phyloP scores from a whole-genome alignment of 2,888 invertebrate species.

The Leucophora obtusa region DNA sequence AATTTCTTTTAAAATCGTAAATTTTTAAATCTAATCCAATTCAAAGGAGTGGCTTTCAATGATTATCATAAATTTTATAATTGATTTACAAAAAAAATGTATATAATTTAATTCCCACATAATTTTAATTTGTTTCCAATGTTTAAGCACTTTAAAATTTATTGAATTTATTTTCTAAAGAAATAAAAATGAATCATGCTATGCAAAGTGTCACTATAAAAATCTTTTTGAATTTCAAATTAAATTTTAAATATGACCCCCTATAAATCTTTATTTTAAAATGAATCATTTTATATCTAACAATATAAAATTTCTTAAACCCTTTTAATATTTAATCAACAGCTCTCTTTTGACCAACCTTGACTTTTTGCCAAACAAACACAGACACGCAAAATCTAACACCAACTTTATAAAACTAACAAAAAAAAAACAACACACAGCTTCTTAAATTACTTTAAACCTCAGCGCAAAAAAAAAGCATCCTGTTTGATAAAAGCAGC shows the following conservation, averaged over 20 bases:
- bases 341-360: slow-evolving; percentile 56
- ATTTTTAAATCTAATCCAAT: neutral
- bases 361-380: slow-evolving; percentile 57
- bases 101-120: slow-evolving; percentile 27
- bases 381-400: slow-evolving; percentile 60
- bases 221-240: neutral
- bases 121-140: slow-evolving; percentile 20
- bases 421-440: slow-evolving; percentile 43
- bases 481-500: slow-evolving; percentile 57
- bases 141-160: slow-evolving; percentile 8
- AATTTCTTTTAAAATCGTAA: neutral
- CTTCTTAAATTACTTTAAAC: slow-evolving; percentile 59
- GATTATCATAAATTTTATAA: slow-evolving; percentile 59
- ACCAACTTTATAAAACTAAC: neutral
- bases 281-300: slow-evolving; percentile 53
- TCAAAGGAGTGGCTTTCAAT: slow-evolving; percentile 44
- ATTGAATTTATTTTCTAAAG: slow-evolving; percentile 49
- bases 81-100: slow-evolving; percentile 38
- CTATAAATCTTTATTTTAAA: slow-evolving; percentile 59
- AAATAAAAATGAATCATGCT: slow-evolving; percentile 57
- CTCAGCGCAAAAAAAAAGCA: slow-evolving; percentile 29
- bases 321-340: slow-evolving; percentile 57
- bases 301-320: slow-evolving; percentile 43
- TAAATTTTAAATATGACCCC: slow-evolving; percentile 45
- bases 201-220: slow-evolving; percentile 50